Base-by-base conservation (phyloP, 2,113 vertebrate species). In the Lepus americanus region DNA sequence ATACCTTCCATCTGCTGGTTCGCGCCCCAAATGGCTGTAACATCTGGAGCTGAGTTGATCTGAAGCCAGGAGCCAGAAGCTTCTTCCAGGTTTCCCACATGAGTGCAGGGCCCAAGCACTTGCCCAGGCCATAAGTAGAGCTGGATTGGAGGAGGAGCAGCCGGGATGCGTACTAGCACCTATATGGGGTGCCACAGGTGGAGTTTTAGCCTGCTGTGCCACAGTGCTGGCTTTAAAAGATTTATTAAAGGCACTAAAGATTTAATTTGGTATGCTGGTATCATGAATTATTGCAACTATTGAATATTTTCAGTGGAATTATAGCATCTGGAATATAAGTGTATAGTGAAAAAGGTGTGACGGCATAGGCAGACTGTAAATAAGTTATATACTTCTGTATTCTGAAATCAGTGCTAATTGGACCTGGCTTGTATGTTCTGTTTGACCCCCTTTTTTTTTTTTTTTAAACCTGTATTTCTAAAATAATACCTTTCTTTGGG, bases 261-360 rank as follows among this genome's bases (percentile, higher is more conserved):
- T 88, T 66, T 2, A 91, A 3, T 86, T 87, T 96, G 44, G 31
- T 78, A 51, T 79, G 23, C 53, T 55, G 67, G 3, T 86, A 82
- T 95, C 67, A 61, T 67, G 13, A 84, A 51, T 89, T 96, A 92
- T 44, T 78, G 77, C 13, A 61, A 66, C 82, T 3, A 70, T 55
- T 92, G 14, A 91, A 33, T 89, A 74, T 76, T 95, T 92, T 94
- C 74, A 31, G 55, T 92, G 82, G 66, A 94, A 23, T 78, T 14
- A 53, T 89, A 55, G 73, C 33, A 10, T 87, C 25, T 84, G 91
- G 90, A 78, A 78, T 78, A 44, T 63, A 85, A 29, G 20, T 82
- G 9, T 89, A 49, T 9, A 64, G 27, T 88, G 44, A 53, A 69
- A 92, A 74, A 67, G 69, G 25, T 76, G 16, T 92, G 49, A 90